Evolutionary conservation across 2,113 vertebrate species (phyloP), one percentile per base, ranked within the genome.

Genomic region (Butorides virescens): DNA sequence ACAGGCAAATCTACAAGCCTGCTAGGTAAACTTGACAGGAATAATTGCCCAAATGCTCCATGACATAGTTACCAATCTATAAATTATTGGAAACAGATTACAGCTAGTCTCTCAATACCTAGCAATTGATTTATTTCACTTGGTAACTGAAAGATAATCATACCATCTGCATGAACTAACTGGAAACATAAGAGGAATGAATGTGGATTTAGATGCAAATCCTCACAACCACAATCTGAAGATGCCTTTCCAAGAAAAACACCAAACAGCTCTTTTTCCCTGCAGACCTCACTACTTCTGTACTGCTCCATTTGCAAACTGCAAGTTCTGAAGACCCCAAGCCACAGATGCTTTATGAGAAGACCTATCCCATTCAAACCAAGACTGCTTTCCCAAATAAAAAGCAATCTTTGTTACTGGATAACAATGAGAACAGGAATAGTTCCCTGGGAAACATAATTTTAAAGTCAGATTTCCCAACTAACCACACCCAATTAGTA

Each of bases 391-490:
- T 90, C 82, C 87, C 95, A 92, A 95, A 50, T 14, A 42, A 26
- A 92, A 82, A 42, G 4, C 71, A 83, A 53, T 39, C 90, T 73
- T 78, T 92, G 26, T 75, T 90, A 89, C n/a, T n/a, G 84, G 63
- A 26, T 87, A 88, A 87, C 56, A 59, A 50, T 13, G 52, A 80
- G 59, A 93, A 93, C n/a, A 62, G 42, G 78, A 86, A 72, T 44
- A 95, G 62, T 83, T 95, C 90, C 92, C 89, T 96, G 95, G 56
- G 89, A 96, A 96, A 94, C 47, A 74, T 58, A 47, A 91, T 91
- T 95, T 93, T 87, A 80, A 92, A 96, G 92, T 94, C 93, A 95
- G 90, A 95, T 97, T 96, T 97, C 92, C 88, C 88, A 96, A 94
- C 71, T 77, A 95, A 95, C 96, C 94, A 90, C 97, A 96, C 96